These are phyloP conservation scores for Alouatta palliata DNA, from an alignment of 2,113 vertebrate genomes.

Conservation along the genomic window DNA sequence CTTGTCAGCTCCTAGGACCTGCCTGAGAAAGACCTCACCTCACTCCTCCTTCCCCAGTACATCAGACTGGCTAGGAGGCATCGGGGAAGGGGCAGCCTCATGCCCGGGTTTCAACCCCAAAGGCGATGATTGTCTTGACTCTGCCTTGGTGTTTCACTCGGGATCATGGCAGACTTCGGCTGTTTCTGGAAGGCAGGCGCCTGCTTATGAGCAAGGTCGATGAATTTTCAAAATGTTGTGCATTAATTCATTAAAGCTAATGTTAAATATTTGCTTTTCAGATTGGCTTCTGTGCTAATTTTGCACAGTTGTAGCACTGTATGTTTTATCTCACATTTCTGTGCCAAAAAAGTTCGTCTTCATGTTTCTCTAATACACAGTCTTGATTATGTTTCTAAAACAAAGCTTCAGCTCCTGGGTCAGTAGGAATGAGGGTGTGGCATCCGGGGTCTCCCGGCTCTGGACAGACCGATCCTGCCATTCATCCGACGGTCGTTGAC, in stretches of 20 bases:
- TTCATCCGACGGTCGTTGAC: rapidly evolving
- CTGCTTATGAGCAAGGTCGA: conserved; percentile 42
- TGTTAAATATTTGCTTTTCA: conserved; percentile 45
- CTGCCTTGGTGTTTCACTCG: rapidly evolving
- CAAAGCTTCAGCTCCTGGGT: background rate
- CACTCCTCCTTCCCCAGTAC: rapidly evolving
- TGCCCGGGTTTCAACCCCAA: background rate
- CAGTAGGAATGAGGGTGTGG: rapidly evolving
- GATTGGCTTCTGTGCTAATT: conserved; percentile 22
- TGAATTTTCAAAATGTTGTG: conserved; percentile 42
- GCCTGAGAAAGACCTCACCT: background rate
- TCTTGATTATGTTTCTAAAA: conserved; percentile 42
- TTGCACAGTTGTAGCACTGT: conserved; percentile 54
- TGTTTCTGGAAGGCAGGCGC: background rate
- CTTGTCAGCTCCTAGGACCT: background rate
- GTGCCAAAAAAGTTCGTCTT: conserved; percentile 58
- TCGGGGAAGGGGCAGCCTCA: rapidly evolving
- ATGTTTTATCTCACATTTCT: conserved; percentile 55
- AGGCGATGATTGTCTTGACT: background rate
- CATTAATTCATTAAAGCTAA: conserved; percentile 51
- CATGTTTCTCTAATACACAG: background rate
- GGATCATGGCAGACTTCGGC: background rate
- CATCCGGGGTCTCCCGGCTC: rapidly evolving
- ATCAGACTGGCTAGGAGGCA: rapidly evolving
- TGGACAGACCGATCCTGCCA: rapidly evolving